Percentiles rank a stretch among this genome's conserved stretches.
These are phyloP conservation scores for Aphelinus atriplicis DNA, from an alignment of 1,140 invertebrate genomes.

Conservation along the genomic window DNA sequence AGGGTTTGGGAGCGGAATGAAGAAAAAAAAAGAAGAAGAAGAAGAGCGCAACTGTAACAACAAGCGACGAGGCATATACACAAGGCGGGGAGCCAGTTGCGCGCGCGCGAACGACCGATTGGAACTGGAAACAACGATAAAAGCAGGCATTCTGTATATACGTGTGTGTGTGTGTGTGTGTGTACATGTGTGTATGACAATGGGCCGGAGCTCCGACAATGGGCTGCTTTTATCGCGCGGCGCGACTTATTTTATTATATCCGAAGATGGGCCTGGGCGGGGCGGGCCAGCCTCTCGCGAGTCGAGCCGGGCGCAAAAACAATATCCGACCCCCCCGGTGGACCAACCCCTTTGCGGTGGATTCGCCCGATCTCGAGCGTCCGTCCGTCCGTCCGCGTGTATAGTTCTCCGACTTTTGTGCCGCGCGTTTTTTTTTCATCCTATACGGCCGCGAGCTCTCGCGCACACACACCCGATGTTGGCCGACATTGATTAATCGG, in stretches of 20 bases:
- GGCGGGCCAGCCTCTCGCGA: not conserved
- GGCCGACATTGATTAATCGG: too few species aligned
- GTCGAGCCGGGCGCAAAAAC: not conserved
- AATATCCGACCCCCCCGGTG: not conserved
- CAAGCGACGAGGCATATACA: conserved; percentile 34
- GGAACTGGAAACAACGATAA: too few species aligned
- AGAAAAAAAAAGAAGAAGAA: not conserved
- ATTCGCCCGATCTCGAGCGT: not conserved
- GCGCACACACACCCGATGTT: too few species aligned
- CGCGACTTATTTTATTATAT: too few species aligned
- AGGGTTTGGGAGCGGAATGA: not conserved
- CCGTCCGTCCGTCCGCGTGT: too few species aligned
- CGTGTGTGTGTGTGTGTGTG: not conserved
- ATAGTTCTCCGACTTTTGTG: too few species aligned
- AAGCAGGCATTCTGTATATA: too few species aligned
- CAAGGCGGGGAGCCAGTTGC: conserved; percentile 6
- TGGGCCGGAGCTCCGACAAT: not conserved
- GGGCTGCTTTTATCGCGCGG: conserved; percentile 11
- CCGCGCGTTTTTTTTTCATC: too few species aligned
- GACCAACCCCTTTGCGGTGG: conserved; percentile 22
- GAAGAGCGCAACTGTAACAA: conserved; percentile 57
- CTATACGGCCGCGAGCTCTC: too few species aligned
- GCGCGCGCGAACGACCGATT: too few species aligned
- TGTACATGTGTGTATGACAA: not conserved
- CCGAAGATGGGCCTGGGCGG: not conserved